Evolutionary conservation across 1,140 invertebrate species (phyloP).

Genomic region (Phthorimaea operculella): DNA sequence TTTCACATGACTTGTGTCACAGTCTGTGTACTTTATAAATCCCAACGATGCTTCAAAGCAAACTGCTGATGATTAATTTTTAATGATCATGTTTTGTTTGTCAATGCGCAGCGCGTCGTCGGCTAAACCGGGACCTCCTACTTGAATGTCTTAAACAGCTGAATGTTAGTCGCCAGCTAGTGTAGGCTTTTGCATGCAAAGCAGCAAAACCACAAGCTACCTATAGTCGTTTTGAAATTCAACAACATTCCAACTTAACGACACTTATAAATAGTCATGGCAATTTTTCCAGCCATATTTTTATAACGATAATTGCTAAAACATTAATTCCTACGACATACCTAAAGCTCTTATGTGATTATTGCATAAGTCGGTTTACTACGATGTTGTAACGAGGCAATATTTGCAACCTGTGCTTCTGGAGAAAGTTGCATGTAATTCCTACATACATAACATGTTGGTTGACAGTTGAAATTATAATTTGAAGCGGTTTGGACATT

Average conservation of each 20-base stretch:
- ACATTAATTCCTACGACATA: not conserved
- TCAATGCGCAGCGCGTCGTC: conserved; percentile 27
- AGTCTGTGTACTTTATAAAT: not conserved
- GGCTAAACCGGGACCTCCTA: conserved; percentile 40
- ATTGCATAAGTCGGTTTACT: not conserved
- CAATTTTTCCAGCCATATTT: not conserved
- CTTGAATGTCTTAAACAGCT: conserved; percentile 47
- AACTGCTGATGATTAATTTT: conserved; percentile 9
- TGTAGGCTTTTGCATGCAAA: conserved; percentile 38
- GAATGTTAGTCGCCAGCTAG: conserved; percentile 32
- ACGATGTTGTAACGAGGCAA: not conserved
- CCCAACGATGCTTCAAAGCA: conserved; percentile 1
- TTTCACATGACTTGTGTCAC: too few species aligned
- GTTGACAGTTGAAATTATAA: too few species aligned
- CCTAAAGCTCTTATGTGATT: not conserved
- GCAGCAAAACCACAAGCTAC: conserved; percentile 39
- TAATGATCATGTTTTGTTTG: conserved; percentile 18
- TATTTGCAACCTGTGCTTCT: not conserved
- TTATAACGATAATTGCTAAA: not conserved
- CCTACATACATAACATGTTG: not conserved
- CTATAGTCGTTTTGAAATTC: not conserved
- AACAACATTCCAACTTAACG: conserved; percentile 18
- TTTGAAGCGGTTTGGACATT: too few species aligned
- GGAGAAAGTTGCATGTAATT: conserved; percentile 3
- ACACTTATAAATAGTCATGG: conserved; percentile 14